Evolutionary conservation across 2,797 vertebrate genomes (phyloP), one percentile per base, ranked within the genome.

Genomic region (Carapus acus): DNA sequence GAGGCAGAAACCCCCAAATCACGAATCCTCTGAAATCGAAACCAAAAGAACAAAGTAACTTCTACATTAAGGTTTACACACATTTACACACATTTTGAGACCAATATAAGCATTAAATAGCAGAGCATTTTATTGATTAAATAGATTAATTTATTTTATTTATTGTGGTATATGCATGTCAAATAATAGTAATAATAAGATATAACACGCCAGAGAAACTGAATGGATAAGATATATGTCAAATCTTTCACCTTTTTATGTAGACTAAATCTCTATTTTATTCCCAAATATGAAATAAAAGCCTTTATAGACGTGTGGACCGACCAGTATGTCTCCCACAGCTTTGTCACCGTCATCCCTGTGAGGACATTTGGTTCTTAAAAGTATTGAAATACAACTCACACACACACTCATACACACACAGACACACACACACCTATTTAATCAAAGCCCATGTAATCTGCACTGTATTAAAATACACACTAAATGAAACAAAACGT

Each of bases 381-480:
- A 50, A 76, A 69, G 71, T 69, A 73, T 61, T 69, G 52, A 73
- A 73, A 78, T 76, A 73, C 61, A 71, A 49, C 29, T 22, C 49
- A 52, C 18, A 44, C 39, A 46, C 19, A 58, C 34, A 58, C 52
- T 49, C 48, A 56, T 23, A 69, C 23, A 53, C 22, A 60, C 13
- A 48, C 49, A 49, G 8, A 44, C 21, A 42, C 17, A 54, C 41
- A 54, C 15, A 73, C 63, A 49, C 66, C 40, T 68, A 74, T 72
- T 73, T 80, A 77, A 79, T 79, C 76, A 58, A 87, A 86, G 88
- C 86, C 88, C 87, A 77, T 88, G 86, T 90, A 90, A 79, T 87
- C 92, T 92, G 90, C 91, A 91, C 91, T 93, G 90, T 90, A 86
- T 86, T n/a, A 87, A 90, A 66, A 74, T 29, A 77, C 65, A 76